phyloP scores from a whole-genome alignment of 2,113 vertebrate species.

The Ctenomys sociabilis region DNA sequence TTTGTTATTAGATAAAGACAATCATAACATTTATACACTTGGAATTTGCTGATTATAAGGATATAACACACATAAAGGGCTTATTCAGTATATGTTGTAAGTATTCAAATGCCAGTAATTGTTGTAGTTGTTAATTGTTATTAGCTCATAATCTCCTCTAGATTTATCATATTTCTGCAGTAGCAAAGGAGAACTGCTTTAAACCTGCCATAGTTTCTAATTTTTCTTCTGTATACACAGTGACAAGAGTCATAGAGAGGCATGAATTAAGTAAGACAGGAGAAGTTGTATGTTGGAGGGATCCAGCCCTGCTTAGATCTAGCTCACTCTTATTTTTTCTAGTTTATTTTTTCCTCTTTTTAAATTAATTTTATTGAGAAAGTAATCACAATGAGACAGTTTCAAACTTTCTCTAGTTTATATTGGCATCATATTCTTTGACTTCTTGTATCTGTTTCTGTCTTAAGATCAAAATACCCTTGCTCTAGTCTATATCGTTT shows the following conservation, averaged over 20 bases:
- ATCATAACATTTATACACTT: background rate
- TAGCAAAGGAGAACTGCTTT: constrained; percentile 42
- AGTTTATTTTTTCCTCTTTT: background rate
- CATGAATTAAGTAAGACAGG: background rate
- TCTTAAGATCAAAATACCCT: background rate
- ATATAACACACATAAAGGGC: background rate
- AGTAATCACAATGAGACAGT: too few species aligned
- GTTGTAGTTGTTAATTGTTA: constrained; percentile 1
- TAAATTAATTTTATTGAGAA: too few species aligned
- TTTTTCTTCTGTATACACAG: background rate
- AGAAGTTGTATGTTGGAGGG: background rate
- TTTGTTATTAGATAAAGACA: constrained; percentile 9
- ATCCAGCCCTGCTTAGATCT: background rate
- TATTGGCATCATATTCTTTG: background rate
- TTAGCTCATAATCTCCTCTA: background rate
- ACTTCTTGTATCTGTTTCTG: constrained; percentile 22
- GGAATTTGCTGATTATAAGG: constrained; percentile 17
- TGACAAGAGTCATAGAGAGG: background rate
- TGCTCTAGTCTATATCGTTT: background rate
- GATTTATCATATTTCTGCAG: constrained; percentile 38
- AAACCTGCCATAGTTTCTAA: background rate
- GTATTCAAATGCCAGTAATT: background rate
- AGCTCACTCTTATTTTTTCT: background rate
- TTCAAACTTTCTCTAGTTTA: too few species aligned
- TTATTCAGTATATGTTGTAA: background rate